Base-by-base conservation (phyloP, 2,113 vertebrate species). In the Daboia siamensis region DNA sequence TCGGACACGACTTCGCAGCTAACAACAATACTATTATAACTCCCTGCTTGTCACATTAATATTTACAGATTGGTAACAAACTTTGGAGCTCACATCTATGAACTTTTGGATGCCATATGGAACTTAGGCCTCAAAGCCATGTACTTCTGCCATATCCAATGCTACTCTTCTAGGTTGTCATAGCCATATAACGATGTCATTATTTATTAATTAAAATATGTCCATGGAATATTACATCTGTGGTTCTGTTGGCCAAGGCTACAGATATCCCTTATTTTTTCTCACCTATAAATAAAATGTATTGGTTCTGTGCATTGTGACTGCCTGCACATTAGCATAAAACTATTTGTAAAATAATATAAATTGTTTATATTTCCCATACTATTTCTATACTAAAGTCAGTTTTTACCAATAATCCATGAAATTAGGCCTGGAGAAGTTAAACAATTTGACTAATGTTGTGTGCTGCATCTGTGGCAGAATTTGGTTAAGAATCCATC, bases 401-500 rank as follows among this genome's bases (percentile, higher is more conserved):
- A 0, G 0, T 85, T 93, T 74, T 64, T 91, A 93, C 69, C 90
- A 57, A 86, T 74, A 46, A 57, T 54, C 74, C 74, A 94, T 57
- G 39, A 39, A 59, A 64, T 74, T 59, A 94, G 48, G 39, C 52
- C 33, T 13, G 8, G 21, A 33, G 2, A 2, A 20, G 80, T 96
- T 95, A 94, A 94, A 88, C 91, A 91, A 91, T 91, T 85, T 52
- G 89, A 90, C 26, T 92, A 88, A 89, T 21, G 10, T 93, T 86
- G 89, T 80, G 54, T 88, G 4, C 80, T 93, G 86, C 44, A 6
- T 94, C 86, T 89, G 0, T 93, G 88, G 92, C 88, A 93, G 92
- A 90, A 26, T 90, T 92, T n/a, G 52, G 8, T 93, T 55, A 8
- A 90, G 90, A 84, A 87, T 93, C 93, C 94, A 96, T 95, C 93